Percentiles rank a stretch among this genome's conserved stretches.
Evolutionary conservation across 2,888 invertebrate species (phyloP).

Genomic region (Cheilosia soror): DNA sequence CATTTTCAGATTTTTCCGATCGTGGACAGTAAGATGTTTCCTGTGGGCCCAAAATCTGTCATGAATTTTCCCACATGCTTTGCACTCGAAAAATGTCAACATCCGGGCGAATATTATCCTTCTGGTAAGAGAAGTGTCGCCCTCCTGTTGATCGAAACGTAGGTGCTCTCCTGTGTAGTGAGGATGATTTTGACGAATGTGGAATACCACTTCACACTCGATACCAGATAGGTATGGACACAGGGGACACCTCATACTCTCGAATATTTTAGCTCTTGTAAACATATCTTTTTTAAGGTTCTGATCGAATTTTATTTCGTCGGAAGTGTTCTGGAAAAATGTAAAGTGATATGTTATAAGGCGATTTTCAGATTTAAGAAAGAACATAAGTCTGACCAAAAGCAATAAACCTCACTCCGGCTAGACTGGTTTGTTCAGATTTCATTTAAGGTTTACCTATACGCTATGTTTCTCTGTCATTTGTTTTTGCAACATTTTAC

Average conservation of each 20-base stretch:
- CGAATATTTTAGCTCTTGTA: constrained; percentile 51
- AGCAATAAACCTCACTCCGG: no score
- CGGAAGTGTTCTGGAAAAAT: constrained; percentile 36
- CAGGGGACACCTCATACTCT: constrained; percentile 63
- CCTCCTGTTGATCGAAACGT: constrained; percentile 45
- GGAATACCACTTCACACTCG: constrained; percentile 60
- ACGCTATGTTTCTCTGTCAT: no score
- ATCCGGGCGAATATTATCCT: constrained; percentile 59
- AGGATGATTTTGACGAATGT: constrained; percentile 63
- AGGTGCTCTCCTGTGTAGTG: constrained; percentile 57
- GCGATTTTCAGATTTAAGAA: not conserved
- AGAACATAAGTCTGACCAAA: no score
- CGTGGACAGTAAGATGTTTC: constrained; percentile 61
- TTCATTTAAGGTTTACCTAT: no score
- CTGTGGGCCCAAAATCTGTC: constrained; percentile 63
- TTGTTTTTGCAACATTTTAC: no score
- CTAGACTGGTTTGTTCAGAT: no score
- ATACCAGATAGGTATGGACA: constrained; percentile 67
- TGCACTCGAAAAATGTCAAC: constrained; percentile 69
- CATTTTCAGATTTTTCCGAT: constrained; percentile 43
- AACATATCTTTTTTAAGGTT: constrained; percentile 20
- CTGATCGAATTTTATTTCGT: constrained; percentile 4
- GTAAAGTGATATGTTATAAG: not conserved
- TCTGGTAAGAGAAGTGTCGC: constrained; percentile 43
- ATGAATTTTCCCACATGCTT: constrained; percentile 63